phyloP scores from a whole-genome alignment of 2,797 vertebrate genomes.

The Cheirogaleus major region DNA sequence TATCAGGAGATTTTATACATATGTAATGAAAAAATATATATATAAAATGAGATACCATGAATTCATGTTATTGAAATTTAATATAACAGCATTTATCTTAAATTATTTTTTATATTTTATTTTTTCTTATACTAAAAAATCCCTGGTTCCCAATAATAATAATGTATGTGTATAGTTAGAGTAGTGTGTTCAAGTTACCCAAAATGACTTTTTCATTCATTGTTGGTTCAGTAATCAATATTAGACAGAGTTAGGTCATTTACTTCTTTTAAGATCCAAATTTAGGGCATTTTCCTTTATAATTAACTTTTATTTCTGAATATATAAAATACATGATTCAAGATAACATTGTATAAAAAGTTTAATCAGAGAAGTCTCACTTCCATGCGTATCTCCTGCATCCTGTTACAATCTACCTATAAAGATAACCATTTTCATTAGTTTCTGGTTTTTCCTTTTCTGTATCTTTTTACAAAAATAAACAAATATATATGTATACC shows the following conservation, averaged over 20 bases:
- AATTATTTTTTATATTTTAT: background rate
- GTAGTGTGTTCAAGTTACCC: background rate
- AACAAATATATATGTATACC: too few species aligned
- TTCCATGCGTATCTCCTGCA: background rate
- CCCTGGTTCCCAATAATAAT: background rate
- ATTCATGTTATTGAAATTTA: background rate
- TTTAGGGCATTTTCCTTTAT: background rate
- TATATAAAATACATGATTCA: background rate
- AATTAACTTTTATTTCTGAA: constrained; percentile 21
- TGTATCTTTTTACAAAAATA: too few species aligned
- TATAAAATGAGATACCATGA: background rate
- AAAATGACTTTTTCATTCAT: background rate
- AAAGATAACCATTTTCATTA: background rate
- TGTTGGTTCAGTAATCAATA: background rate
- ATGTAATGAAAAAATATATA: background rate
- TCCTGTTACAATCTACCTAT: background rate
- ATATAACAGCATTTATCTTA: background rate
- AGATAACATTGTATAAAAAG: background rate
- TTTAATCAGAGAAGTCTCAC: background rate
- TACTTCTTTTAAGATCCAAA: background rate
- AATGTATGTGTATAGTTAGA: background rate
- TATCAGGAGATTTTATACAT: background rate
- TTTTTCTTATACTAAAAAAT: background rate
- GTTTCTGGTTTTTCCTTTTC: background rate
- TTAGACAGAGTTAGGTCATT: background rate